A percentile compares a stretch with the other conserved stretches of the same genome.
Evolutionary conservation across 1,140 invertebrate genomes (phyloP).

Genomic region (Helicoverpa armigera): DNA sequence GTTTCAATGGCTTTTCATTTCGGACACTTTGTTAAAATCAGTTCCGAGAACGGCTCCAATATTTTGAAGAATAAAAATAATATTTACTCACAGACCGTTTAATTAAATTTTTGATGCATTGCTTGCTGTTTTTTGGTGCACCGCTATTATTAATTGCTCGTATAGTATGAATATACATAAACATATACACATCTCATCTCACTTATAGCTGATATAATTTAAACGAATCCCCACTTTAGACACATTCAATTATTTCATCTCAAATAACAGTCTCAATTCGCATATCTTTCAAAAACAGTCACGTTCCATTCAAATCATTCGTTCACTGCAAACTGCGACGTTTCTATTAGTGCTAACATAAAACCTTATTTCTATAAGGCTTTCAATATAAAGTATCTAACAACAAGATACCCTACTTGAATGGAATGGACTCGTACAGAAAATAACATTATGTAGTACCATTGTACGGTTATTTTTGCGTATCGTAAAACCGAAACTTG

Average conservation of each 20-base stretch:
- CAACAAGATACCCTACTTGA: slow-evolving; percentile 10
- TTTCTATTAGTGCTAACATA: background rate
- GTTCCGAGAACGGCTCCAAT: background rate
- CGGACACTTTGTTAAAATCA: slow-evolving; percentile 10
- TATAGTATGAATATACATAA: too few relatives aligned
- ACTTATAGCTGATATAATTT: too few relatives aligned
- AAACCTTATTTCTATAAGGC: background rate
- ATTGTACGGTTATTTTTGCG: slow-evolving; percentile 48
- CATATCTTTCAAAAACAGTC: too few relatives aligned
- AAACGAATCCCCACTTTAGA: too few relatives aligned
- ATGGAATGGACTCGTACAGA: slow-evolving; percentile 13
- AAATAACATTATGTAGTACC: slow-evolving; percentile 41
- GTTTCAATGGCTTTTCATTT: slow-evolving; percentile 6
- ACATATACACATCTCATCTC: too few relatives aligned
- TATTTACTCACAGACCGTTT: background rate
- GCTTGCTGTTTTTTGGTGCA: background rate
- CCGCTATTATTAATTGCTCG: too few relatives aligned
- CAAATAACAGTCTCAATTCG: too few relatives aligned
- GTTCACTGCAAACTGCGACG: background rate
- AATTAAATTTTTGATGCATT: background rate
- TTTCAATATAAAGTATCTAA: slow-evolving; percentile 2
- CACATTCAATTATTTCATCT: too few relatives aligned
- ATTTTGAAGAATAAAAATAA: background rate
- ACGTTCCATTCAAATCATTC: background rate
- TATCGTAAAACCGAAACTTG: slow-evolving; percentile 63